These are phyloP conservation scores for Drosophila recens DNA, from an alignment of 2,888 invertebrate genomes.

Conservation along the genomic window DNA sequence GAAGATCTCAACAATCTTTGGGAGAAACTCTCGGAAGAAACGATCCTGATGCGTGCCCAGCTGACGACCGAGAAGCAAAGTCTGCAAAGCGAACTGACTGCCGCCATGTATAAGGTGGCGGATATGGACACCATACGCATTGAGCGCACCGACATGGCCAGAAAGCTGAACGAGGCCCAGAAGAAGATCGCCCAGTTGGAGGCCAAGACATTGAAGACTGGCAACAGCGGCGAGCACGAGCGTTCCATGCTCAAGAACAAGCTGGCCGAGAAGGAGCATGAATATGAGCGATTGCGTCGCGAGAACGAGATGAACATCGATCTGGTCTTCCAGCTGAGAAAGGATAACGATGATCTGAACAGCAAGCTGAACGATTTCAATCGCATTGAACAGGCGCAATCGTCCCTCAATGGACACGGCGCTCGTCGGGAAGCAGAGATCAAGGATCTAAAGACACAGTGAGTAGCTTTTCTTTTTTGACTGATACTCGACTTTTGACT, in stretches of 20 bases:
- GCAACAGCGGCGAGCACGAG: slow-evolving; percentile 87
- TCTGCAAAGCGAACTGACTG: slow-evolving; percentile 86
- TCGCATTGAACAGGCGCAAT: slow-evolving; percentile 92
- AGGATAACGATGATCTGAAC: slow-evolving; percentile 92
- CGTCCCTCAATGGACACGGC: slow-evolving; percentile 91
- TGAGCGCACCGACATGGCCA: slow-evolving; percentile 83
- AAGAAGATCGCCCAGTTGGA: slow-evolving; percentile 82
- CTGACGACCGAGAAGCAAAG: slow-evolving; percentile 93
- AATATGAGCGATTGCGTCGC: slow-evolving; percentile 89
- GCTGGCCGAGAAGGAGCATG: slow-evolving; percentile 91
- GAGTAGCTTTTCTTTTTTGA: slow-evolving; percentile 43
- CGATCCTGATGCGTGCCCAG: slow-evolving; percentile 92
- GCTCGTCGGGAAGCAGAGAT: slow-evolving; percentile 91
- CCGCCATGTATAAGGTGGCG: slow-evolving; percentile 76
- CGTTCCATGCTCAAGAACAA: slow-evolving; percentile 89
- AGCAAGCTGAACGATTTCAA: slow-evolving; percentile 94
- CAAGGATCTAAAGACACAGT: slow-evolving; percentile 88
- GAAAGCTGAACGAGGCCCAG: slow-evolving; percentile 79
- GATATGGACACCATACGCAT: slow-evolving; percentile 80
- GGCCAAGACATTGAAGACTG: slow-evolving; percentile 76
- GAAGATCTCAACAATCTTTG: slow-evolving; percentile 93
- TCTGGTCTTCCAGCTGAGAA: slow-evolving; percentile 90
- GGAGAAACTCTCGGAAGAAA: slow-evolving; percentile 93
- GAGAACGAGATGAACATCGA: slow-evolving; percentile 90
- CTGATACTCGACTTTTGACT: neutral